Percentiles rank a stretch among this genome's conserved stretches.
These are phyloP conservation scores for Calliphora vomitoria DNA, from an alignment of 2,888 invertebrate genomes.

Conservation along the genomic window DNA sequence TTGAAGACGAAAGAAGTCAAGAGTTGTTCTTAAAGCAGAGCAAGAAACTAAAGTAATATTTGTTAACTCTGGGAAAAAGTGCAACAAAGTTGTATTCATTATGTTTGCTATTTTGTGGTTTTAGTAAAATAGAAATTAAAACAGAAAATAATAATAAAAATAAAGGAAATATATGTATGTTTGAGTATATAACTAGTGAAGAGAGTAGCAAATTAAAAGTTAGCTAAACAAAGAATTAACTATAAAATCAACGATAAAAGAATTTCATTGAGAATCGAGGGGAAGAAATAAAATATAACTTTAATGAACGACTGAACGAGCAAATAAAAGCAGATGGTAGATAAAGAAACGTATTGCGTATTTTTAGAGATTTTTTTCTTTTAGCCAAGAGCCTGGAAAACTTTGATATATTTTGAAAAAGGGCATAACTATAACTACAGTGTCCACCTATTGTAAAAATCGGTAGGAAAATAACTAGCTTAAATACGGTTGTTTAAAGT, in stretches of 20 bases:
- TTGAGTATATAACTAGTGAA: slow-evolving; percentile 9
- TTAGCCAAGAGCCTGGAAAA: too few relatives aligned
- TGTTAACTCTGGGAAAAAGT: slow-evolving; percentile 37
- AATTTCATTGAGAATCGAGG: slow-evolving; percentile 55
- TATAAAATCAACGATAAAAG: slow-evolving; percentile 60
- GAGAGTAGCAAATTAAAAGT: slow-evolving; percentile 50
- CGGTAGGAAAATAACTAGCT: too few relatives aligned
- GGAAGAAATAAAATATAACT: slow-evolving; percentile 30
- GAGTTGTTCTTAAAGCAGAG: slow-evolving; percentile 40
- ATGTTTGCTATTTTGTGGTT: slow-evolving; percentile 68
- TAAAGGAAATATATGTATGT: slow-evolving; percentile 6
- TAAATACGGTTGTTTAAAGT: too few relatives aligned
- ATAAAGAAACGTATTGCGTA: background rate
- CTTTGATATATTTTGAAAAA: too few relatives aligned
- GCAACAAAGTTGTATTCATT: slow-evolving; percentile 71
- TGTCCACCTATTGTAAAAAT: too few relatives aligned
- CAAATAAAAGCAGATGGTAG: background rate
- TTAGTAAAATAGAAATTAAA: slow-evolving; percentile 59
- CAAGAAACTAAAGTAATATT: slow-evolving; percentile 28
- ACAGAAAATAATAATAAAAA: slow-evolving; percentile 40
- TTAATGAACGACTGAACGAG: slow-evolving; percentile 32
- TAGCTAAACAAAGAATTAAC: slow-evolving; percentile 43
- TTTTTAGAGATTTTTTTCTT: too few relatives aligned
- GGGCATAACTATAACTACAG: too few relatives aligned
- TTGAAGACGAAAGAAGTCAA: slow-evolving; percentile 31